Base-by-base conservation (phyloP, 2,113 vertebrate species). In the Gnathonemus longibarbis region DNA sequence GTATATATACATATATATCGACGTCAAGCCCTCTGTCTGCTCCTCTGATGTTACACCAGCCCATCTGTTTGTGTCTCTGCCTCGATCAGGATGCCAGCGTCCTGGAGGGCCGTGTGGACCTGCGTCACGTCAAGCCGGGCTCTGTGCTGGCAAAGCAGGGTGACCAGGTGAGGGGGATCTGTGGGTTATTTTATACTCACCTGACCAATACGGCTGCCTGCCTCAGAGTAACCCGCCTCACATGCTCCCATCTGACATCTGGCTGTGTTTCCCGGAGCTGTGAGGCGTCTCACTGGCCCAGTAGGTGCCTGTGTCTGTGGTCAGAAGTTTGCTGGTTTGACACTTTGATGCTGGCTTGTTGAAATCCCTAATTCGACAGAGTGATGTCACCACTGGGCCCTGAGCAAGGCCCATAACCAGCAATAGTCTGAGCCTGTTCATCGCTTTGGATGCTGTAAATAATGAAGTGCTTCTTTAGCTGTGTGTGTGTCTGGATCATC, bases 51-150 rank as follows among this genome's bases (percentile, higher is more conserved):
- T 70, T 31, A 70, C 5, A 66, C 3, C 24, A 66, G 62, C 10
- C n/a, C 9, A 27, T 35, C 27, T 42, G 74, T 80, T 5, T 80
- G 74, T 80, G n/a, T 24, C n/a, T 77, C 8, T 88, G 13, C 84
- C 3, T 88, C 87, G 45, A 19, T n/a, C 88, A 99, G 98, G 95
- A 98, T n/a, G 94, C 96, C 39, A 94, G 90, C 0, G 89, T 98
- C 90, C 42, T 99, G 92, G 97, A 98, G 0, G 97, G 96, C 50
- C 97, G 96, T 89, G 97, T 98, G 92, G 96, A 94, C 0, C 94
- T 99, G 86, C 97, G 97, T 2, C 97, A 99, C 0, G 97, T 98
- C 17, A 97, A 97, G 70, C 97, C 97, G 2, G 97, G 98, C 80
- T 96, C 96, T 0, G 92, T 97, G 74, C 95, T 99, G 11, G 97